Evolutionary conservation across 2,113 vertebrate species (phyloP).

Genomic region (Numida meleagris): DNA sequence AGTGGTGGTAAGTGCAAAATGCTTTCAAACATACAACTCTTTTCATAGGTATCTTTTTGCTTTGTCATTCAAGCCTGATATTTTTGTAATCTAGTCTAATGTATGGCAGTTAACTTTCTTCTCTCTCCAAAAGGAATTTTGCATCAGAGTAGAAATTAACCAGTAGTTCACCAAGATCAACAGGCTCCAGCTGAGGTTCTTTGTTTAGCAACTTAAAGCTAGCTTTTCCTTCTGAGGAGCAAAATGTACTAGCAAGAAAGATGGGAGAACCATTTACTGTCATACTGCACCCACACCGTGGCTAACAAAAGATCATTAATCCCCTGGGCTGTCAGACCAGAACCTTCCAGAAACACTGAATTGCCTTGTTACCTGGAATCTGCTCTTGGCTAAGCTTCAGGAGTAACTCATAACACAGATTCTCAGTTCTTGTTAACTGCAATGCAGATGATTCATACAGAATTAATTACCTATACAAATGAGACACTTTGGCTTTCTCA

Average conservation of each 20-base stretch:
- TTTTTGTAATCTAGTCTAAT: not conserved
- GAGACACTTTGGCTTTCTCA: not conserved
- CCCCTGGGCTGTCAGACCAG: not conserved
- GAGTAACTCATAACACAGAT: not conserved
- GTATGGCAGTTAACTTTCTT: not conserved
- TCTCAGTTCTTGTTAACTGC: not conserved
- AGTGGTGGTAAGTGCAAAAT: not conserved
- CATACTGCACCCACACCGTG: not conserved
- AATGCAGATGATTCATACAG: not conserved
- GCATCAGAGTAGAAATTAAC: not conserved
- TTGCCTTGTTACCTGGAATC: not conserved
- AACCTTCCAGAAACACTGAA: not conserved
- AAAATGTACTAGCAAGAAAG: not conserved
- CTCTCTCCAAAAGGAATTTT: not conserved
- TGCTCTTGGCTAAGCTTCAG: not conserved
- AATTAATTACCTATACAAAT: not conserved
- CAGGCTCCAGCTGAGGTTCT: not conserved
- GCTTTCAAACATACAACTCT: not conserved
- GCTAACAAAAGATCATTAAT: not conserved
- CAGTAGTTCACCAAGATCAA: not conserved
- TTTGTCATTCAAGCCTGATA: not conserved
- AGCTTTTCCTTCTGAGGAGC: not conserved
- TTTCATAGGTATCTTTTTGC: not conserved
- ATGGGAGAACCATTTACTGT: not conserved
- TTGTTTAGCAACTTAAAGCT: not conserved